Evolutionary conservation across 2,113 vertebrate species (phyloP).

Genomic region (Microcebus jonahi): DNA sequence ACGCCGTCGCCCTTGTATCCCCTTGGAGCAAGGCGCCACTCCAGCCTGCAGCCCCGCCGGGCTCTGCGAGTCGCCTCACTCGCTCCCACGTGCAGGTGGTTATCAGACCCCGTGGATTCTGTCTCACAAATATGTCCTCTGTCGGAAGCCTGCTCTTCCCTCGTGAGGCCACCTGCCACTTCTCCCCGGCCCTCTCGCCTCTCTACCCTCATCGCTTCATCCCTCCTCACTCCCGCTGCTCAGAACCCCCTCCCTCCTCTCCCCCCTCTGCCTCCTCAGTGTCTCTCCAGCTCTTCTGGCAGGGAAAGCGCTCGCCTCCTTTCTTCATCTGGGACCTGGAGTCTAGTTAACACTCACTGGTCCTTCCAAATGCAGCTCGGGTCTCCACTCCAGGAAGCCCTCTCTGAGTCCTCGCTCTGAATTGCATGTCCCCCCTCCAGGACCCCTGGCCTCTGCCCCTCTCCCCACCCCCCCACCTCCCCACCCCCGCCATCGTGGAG

Average conservation of each 20-base stretch:
- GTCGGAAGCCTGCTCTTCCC: neutral
- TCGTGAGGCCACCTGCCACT: rapidly evolving
- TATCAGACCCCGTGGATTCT: neutral
- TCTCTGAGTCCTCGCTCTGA: neutral
- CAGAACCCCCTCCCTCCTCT: too few species aligned
- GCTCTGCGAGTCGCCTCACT: neutral
- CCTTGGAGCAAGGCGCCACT: too few species aligned
- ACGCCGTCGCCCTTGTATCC: neutral
- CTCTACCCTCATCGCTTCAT: neutral
- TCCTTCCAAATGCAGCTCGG: neutral
- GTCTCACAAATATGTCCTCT: rapidly evolving
- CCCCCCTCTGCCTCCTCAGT: rapidly evolving
- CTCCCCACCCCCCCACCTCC: too few species aligned
- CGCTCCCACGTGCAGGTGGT: too few species aligned
- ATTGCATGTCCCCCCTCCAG: neutral
- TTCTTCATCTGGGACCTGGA: neutral
- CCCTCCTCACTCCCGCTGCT: rapidly evolving
- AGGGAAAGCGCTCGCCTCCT: neutral
- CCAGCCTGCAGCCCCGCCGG: neutral
- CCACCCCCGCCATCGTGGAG: too few species aligned
- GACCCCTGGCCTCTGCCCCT: neutral
- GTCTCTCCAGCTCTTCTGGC: neutral
- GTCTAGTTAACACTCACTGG: neutral
- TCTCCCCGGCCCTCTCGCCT: neutral
- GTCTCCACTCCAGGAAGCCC: neutral